Percentiles rank a stretch among this genome's conserved stretches.
Conservation (phyloP, 2,888 invertebrate species). For the Dolichomitus sp. region DNA sequence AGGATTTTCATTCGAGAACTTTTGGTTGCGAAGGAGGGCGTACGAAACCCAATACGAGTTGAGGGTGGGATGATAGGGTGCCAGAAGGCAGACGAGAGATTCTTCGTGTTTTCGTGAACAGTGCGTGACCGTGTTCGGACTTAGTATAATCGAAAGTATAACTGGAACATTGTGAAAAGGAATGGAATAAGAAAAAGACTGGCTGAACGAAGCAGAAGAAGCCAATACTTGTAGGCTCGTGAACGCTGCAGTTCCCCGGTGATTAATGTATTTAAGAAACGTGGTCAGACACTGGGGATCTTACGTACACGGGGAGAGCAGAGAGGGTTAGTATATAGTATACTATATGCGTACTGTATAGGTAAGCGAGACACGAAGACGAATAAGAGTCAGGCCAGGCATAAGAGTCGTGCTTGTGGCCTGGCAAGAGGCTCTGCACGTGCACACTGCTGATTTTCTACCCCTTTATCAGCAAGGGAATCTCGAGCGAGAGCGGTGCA, state of each 20-base stretch:
- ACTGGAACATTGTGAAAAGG: conserved; percentile 49
- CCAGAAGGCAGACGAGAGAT: conserved; percentile 22
- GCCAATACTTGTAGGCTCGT: conserved; percentile 70
- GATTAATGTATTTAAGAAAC: conserved; percentile 84
- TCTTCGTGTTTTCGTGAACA: conserved; percentile 68
- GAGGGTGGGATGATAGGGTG: conserved; percentile 41
- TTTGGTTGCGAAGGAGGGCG: conserved; percentile 36
- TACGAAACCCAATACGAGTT: conserved; percentile 40
- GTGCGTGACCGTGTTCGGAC: conserved; percentile 69
- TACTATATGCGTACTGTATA: conserved; percentile 45
- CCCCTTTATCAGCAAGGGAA: conserved; percentile 79
- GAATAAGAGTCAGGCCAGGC: conserved; percentile 74
- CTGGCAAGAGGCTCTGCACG: conserved; percentile 74
- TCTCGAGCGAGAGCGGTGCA: conserved; percentile 70
- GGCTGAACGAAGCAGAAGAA: conserved; percentile 49
- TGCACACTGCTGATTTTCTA: conserved; percentile 82
- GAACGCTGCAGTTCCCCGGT: conserved; percentile 68
- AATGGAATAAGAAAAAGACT: conserved; percentile 49
- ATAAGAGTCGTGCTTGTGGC: conserved; percentile 64
- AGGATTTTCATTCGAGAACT: conserved; percentile 58
- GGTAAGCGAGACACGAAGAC: conserved; percentile 51
- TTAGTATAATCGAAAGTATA: conserved; percentile 57
- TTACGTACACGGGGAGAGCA: conserved; percentile 66
- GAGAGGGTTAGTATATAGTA: conserved; percentile 27
- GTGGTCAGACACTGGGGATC: conserved; percentile 71